Evolutionary conservation across 2,113 vertebrate species (phyloP), one percentile per base, ranked within the genome.

Genomic region (Colinus virginianus): DNA sequence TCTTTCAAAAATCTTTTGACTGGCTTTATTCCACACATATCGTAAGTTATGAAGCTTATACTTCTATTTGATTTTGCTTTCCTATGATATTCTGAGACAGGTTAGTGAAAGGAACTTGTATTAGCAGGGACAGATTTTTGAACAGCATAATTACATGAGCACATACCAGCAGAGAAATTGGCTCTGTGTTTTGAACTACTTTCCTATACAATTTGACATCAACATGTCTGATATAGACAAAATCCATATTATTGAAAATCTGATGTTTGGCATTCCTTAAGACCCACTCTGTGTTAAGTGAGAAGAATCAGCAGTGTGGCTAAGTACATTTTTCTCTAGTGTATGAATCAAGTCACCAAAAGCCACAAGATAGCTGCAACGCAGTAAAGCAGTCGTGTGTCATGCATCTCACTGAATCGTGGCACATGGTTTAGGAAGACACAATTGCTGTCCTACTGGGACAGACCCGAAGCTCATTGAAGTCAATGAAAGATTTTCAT

Each of bases 1-100:
- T 94, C 53, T 78, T 71, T 45, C 70, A 84, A 59, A 90, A 87
- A 55, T 53, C 4, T 83, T 95, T 90, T 87, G 13, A n/a, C 62
- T 90, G 67, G 58, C 62, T 90, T 82, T 87, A 40, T 22, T 81
- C 61, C 25, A 77, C 11, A 69, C 63, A 16, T 62, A 82, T 76
- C 38, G 34, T 36, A 72, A 69, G 28, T 48, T 76, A 69, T 66
- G 34, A 86, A 72, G 43, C 76, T 87, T 93, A 45, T 42, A 62
- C 78, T 94, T 90, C 34, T 86, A 23, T 75, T 76, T 82, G 38
- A 59, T 93, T 94, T 90, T 82, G 11, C 49, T 82, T 79, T 82
- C 12, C 2, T 63, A 40, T n/a, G 46, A 43, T 79, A 51, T 59
- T 92, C 67, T 83, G 46, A 93, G 76, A 51, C 48, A 87, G 67